Evolutionary conservation across 2,797 vertebrate species (phyloP).

Genomic region (Phrynocephalus forsythii): DNA sequence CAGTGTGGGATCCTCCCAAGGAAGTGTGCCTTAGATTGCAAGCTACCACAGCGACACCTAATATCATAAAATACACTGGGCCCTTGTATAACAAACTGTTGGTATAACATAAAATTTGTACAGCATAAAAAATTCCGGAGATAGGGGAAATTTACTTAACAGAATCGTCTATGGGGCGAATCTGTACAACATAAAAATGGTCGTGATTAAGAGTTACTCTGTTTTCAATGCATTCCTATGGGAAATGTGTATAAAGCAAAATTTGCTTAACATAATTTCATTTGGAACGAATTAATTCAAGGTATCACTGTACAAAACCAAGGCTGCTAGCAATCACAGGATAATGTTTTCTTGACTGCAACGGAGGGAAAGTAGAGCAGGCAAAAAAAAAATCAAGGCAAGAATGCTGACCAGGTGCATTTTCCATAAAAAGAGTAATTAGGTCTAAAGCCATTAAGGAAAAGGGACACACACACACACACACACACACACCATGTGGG

Average conservation of each 20-base stretch:
- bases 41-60: slow-evolving; percentile 47
- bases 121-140: too few species aligned
- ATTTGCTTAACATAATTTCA: too few species aligned
- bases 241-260: too few species aligned
- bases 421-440: slow-evolving; percentile 24
- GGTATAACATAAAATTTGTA: too few species aligned
- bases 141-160: too few species aligned
- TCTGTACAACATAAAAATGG: too few species aligned
- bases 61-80: neutral
- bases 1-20: too few species aligned
- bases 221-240: too few species aligned
- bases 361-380: slow-evolving; percentile 48
- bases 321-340: slow-evolving; percentile 34
- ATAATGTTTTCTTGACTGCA: neutral
- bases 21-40: neutral
- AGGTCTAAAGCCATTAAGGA: slow-evolving; percentile 12
- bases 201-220: too few species aligned
- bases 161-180: too few species aligned
- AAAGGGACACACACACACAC: neutral
- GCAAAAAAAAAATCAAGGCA: slow-evolving; percentile 35
- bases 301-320: slow-evolving; percentile 19
- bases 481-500: neutral
- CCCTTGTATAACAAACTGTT: too few species aligned
- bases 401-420: slow-evolving; percentile 19
- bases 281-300: too few species aligned